Percentiles rank a stretch among this genome's conserved stretches.
Conservation (phyloP, 2,113 vertebrate species). For the Pangasianodon gigas region DNA sequence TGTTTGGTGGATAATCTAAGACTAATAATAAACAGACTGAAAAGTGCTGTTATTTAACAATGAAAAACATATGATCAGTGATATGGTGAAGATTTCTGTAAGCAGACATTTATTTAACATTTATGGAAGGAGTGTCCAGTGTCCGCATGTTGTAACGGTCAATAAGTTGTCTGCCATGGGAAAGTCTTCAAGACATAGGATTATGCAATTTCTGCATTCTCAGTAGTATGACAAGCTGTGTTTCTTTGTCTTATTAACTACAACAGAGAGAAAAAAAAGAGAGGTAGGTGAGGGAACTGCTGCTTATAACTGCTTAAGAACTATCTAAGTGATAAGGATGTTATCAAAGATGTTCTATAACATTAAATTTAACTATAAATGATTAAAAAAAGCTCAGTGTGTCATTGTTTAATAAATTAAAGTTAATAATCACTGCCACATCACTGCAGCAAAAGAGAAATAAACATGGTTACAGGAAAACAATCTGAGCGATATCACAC, state of each 20-base stretch:
- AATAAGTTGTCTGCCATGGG: too few species aligned
- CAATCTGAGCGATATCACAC: not conserved
- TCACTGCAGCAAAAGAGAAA: not conserved
- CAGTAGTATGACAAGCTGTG: not conserved
- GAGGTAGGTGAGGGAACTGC: not conserved
- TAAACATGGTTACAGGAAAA: not conserved
- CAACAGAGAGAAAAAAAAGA: not conserved
- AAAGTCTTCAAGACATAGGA: not conserved
- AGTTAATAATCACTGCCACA: not conserved
- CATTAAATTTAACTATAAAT: not conserved
- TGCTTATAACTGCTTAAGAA: not conserved
- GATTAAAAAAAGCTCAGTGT: not conserved
- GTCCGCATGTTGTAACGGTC: too few species aligned
- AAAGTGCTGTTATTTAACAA: not conserved
- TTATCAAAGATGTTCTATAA: not conserved
- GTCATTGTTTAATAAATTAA: not conserved
- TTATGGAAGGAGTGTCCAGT: not conserved
- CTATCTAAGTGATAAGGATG: not conserved
- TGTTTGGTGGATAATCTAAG: not conserved
- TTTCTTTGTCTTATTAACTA: not conserved
- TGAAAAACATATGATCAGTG: not conserved
- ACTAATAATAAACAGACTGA: not conserved
- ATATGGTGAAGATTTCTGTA: not conserved
- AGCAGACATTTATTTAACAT: not conserved
- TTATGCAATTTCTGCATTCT: not conserved